phyloP scores from a whole-genome alignment of 2,113 vertebrate species.

The Ammodytes dubius region DNA sequence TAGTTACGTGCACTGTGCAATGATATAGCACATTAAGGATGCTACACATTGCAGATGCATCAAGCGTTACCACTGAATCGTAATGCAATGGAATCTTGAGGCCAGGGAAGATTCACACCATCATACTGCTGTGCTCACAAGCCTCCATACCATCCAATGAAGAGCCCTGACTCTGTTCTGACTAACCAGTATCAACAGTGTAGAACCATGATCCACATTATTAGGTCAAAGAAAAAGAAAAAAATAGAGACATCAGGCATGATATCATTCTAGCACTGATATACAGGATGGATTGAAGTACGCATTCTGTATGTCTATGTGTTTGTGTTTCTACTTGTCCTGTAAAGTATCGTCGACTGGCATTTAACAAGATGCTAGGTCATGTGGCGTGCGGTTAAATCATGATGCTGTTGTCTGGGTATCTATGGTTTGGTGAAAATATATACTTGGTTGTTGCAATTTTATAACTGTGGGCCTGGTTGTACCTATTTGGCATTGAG shows the following conservation, averaged over 20 bases:
- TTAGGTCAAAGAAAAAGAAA: neutral
- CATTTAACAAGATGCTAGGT: no score
- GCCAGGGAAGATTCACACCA: no score
- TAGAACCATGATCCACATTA: neutral
- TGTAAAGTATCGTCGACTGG: neutral
- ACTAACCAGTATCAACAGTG: neutral
- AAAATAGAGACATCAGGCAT: neutral
- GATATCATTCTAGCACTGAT: neutral
- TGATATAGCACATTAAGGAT: no score
- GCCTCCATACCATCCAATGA: neutral
- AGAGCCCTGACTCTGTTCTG: neutral
- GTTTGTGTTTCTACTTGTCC: neutral
- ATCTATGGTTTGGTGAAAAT: no score
- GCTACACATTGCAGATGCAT: no score
- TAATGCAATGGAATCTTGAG: no score
- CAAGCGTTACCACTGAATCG: no score
- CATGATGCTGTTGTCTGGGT: neutral
- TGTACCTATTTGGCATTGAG: neutral
- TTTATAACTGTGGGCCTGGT: no score
- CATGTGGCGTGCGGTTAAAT: neutral
- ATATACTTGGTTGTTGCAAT: no score
- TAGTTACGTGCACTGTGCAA: no score
- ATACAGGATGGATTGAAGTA: neutral
- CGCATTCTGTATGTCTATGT: neutral
- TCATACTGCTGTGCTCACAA: neutral